Conservation (phyloP, 1,140 invertebrate species). For the roundworm (Caenorhabditis elegans) region DNA sequence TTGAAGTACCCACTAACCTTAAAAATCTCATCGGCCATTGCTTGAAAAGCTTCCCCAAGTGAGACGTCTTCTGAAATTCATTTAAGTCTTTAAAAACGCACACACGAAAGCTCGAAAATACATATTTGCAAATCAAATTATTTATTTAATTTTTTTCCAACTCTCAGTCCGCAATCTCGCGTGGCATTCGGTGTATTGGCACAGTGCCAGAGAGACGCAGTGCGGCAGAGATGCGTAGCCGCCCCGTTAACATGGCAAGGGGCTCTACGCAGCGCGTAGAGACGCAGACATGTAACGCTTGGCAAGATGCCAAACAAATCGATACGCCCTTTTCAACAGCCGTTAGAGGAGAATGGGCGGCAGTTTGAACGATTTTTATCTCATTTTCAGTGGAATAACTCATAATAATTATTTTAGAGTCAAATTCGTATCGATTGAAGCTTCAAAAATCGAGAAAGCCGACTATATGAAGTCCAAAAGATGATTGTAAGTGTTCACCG, state of each 20-base stretch:
- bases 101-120: too few relatives aligned
- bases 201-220: not conserved
- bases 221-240: not conserved
- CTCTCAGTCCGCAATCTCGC: not conserved
- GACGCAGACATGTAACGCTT: not conserved
- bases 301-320: not conserved
- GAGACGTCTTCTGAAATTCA: not conserved
- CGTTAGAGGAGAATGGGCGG: not conserved
- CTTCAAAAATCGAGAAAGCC: not conserved
- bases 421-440: too few relatives aligned
- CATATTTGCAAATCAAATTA: too few relatives aligned
- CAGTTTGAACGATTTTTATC: not conserved
- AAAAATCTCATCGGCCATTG: not conserved
- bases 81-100: not conserved
- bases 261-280: not conserved
- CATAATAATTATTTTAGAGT: too few relatives aligned
- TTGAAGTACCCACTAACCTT: not conserved
- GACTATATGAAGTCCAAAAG: slow-evolving; percentile 3
- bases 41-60: slow-evolving; percentile 33
- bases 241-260: not conserved
- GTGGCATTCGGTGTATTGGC: not conserved
- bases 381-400: too few relatives aligned
- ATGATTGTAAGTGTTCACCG: slow-evolving; percentile 26
- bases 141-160: not conserved
- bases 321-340: not conserved